phyloP scores from a whole-genome alignment of 2,888 invertebrate genomes.

The Agelastica alni region DNA sequence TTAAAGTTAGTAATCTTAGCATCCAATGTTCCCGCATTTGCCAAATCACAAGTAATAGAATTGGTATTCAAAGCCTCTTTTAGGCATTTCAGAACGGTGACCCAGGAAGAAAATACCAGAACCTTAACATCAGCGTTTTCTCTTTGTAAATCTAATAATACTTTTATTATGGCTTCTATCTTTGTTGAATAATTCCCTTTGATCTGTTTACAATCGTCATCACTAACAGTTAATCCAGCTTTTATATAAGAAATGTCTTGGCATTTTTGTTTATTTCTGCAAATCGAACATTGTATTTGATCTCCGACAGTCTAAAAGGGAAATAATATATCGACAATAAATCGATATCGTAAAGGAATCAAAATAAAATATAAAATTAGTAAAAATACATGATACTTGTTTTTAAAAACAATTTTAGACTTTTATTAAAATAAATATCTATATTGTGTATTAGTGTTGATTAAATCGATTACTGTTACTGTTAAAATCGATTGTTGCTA shows the following conservation, averaged over 20 bases:
- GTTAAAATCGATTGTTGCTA: no score
- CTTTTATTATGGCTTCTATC: slow-evolving; percentile 66
- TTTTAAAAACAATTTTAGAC: no score
- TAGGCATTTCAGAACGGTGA: slow-evolving; percentile 60
- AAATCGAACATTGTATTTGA: slow-evolving; percentile 61
- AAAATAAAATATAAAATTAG: no score
- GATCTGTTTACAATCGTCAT: slow-evolving; percentile 49
- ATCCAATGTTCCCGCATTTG: slow-evolving; percentile 31
- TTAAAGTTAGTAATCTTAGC: slow-evolving; percentile 60
- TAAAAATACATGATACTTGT: no score
- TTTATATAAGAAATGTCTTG: slow-evolving; percentile 60
- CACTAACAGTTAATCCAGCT: slow-evolving; percentile 37
- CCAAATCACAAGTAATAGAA: slow-evolving; percentile 52
- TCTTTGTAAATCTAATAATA: slow-evolving; percentile 61
- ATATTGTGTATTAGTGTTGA: no score
- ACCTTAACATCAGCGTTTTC: slow-evolving; percentile 66
- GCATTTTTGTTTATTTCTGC: slow-evolving; percentile 60
- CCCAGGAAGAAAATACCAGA: slow-evolving; percentile 72
- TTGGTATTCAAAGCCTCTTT: slow-evolving; percentile 62
- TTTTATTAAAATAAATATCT: no score
- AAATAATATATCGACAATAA: no score
- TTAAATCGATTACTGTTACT: no score
- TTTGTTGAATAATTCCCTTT: slow-evolving; percentile 73
- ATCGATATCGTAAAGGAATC: no score
- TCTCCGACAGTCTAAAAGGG: slow-evolving; percentile 22